phyloP scores from a whole-genome alignment of 1,140 invertebrate species.

The Drosophila equinoxialis region DNA sequence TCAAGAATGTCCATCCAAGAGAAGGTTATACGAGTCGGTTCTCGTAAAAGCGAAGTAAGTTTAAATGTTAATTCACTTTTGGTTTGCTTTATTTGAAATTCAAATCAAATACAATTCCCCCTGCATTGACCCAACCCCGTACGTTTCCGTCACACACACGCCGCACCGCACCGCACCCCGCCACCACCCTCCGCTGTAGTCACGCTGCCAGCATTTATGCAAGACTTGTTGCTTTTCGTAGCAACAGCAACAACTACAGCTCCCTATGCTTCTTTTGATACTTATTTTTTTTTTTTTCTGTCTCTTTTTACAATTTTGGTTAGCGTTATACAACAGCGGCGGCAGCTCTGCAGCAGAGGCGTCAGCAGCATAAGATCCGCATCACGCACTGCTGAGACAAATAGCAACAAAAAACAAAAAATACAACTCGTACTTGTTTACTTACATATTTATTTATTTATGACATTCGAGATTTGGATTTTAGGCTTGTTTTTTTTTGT shows the following conservation, averaged over 20 bases:
- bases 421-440: slow-evolving; percentile 16
- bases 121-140: slow-evolving; percentile 7
- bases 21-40: slow-evolving; percentile 86
- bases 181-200: not conserved
- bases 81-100: slow-evolving; percentile 64
- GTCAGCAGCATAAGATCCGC: not conserved
- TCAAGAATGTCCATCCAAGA: slow-evolving; percentile 57
- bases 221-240: slow-evolving; percentile 57
- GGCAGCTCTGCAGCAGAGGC: not conserved
- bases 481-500: slow-evolving; percentile 4
- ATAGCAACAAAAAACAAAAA: not conserved
- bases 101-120: slow-evolving; percentile 54
- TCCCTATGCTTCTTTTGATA: slow-evolving; percentile 27
- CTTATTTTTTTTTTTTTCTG: slow-evolving; percentile 48
- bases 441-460: slow-evolving; percentile 27
- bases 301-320: slow-evolving; percentile 66
- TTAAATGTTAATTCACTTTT: slow-evolving; percentile 28
- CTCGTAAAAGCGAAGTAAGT: slow-evolving; percentile 87
- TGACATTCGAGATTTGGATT: slow-evolving; percentile 30
- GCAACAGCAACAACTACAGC: slow-evolving; percentile 36
- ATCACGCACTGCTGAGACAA: slow-evolving; percentile 7
- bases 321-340: slow-evolving; percentile 9
- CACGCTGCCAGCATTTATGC: slow-evolving; percentile 40
- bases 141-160: not conserved
- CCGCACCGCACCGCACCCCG: too few species aligned